Evolutionary conservation across 2,797 vertebrate species (phyloP), one percentile per base, ranked within the genome.

Genomic region (Syndactyla subalaris): DNA sequence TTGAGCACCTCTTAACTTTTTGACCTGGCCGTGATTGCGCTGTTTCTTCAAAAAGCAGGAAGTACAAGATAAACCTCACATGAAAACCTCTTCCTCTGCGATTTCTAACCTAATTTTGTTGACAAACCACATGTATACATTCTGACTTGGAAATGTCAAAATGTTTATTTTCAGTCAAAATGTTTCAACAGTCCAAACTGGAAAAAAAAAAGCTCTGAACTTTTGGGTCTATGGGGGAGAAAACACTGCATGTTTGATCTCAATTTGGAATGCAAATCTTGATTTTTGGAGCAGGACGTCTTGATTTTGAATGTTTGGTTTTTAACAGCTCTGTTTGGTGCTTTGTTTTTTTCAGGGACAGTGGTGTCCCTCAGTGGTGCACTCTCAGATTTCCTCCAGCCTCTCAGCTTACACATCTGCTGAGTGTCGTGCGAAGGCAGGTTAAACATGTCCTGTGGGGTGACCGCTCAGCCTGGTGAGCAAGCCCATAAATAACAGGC

Each of bases 91-190:
- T 95, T 95, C 94, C 85, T 93, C 79, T 88, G 88, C 12, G 0
- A 93, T 95, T 96, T 94, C 85, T 55, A 91, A 83, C 70, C 70
- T 77, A 54, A 65, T 95, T 91, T 92, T 96, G 89, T 96, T 93
- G 95, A 96, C 91, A 95, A 94, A 95, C 73, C 70, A 5, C 84
- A 78, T 88, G 79, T 93, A 94, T 91, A 92, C 91, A 84, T 85
- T 83, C 73, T 66, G 66, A 86, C 62, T 93, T 70, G 76, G 82
- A 92, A 93, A 97, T 59, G 76, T 70, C 85, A 78, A 81, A 88
- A 70, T 94, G 89, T 94, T 96, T 96, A 91, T 85, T 96, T 92
- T 91, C 85, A 81, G 92, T 85, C 87, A 88, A 88, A 93, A 93
- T 52, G 16, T 91, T 95, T 88, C 82, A 94, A 85, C 57, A 65